Percentiles rank a stretch among this genome's conserved stretches.
These are phyloP conservation scores for Wiebesia pumilae DNA, from an alignment of 1,140 invertebrate genomes.

Conservation along the genomic window DNA sequence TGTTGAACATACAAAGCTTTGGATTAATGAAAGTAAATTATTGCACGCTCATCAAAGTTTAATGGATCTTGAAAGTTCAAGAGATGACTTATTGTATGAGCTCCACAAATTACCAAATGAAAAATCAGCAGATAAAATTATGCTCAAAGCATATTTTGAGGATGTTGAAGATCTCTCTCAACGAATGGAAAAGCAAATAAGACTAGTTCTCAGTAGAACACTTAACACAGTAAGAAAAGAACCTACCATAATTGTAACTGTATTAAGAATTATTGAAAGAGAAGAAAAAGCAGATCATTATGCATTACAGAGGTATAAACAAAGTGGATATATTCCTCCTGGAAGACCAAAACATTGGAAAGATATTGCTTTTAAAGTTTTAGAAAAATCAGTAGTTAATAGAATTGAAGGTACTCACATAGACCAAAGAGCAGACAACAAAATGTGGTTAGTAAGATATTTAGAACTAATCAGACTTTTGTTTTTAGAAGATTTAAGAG, in stretches of 20 bases:
- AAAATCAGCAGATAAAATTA: constrained; percentile 90
- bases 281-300: constrained; percentile 94
- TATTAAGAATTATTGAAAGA: constrained; percentile 95
- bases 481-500: constrained; percentile 92
- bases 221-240: constrained; percentile 96
- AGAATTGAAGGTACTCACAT: constrained; percentile 93
- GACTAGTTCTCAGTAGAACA: constrained; percentile 90
- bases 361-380: constrained; percentile 87
- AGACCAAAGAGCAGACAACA: constrained; percentile 92
- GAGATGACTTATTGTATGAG: constrained; percentile 96
- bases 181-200: constrained; percentile 93
- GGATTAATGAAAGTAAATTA: constrained; percentile 96
- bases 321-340: constrained; percentile 92
- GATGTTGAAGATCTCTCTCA: constrained; percentile 94
- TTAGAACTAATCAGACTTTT: constrained; percentile 87
- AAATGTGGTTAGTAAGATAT: constrained; percentile 94
- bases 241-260: constrained; percentile 96
- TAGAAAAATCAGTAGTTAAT: constrained; percentile 89
- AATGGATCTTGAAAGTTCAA: constrained; percentile 95
- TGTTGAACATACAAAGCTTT: constrained; percentile 94
- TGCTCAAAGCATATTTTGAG: constrained; percentile 96
- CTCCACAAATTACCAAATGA: constrained; percentile 95
- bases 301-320: constrained; percentile 84
- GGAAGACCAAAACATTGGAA: constrained; percentile 96
- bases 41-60: constrained; percentile 96